Evolutionary conservation across 2,797 vertebrate species (phyloP).

Genomic region (Enteromius treurensis): DNA sequence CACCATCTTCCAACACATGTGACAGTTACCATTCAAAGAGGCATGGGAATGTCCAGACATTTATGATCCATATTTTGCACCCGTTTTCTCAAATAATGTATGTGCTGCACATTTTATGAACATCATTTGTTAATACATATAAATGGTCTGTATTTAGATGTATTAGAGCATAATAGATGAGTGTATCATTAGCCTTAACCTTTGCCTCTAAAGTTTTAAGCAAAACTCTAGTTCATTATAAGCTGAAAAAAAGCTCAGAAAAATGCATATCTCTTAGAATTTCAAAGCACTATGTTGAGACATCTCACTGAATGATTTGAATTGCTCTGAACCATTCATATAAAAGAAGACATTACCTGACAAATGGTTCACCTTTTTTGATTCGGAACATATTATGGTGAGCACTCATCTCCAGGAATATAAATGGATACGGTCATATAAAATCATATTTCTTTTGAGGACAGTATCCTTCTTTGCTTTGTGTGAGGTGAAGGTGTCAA

Average conservation of each 20-base stretch:
- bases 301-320: conserved; percentile 68
- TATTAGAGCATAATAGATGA: conserved; percentile 26
- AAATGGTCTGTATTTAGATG: background rate
- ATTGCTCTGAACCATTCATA: conserved; percentile 67
- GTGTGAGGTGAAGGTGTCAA: conserved; percentile 58
- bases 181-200: background rate
- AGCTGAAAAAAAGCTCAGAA: conserved; percentile 17
- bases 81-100: background rate
- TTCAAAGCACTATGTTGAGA: conserved; percentile 65
- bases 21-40: background rate
- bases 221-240: conserved; percentile 37
- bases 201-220: background rate
- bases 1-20: background rate
- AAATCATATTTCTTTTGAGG: conserved; percentile 71
- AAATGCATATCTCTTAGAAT: conserved; percentile 65
- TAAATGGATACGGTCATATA: conserved; percentile 74
- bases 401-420: conserved; percentile 74
- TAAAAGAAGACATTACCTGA: conserved; percentile 70
- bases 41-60: background rate
- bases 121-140: background rate
- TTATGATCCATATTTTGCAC: background rate
- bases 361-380: conserved; percentile 78
- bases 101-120: background rate
- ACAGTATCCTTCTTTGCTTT: conserved; percentile 63
- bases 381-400: conserved; percentile 76